phyloP scores from a whole-genome alignment of 2,797 vertebrate genomes.

The Tachyglossus aculeatus region DNA sequence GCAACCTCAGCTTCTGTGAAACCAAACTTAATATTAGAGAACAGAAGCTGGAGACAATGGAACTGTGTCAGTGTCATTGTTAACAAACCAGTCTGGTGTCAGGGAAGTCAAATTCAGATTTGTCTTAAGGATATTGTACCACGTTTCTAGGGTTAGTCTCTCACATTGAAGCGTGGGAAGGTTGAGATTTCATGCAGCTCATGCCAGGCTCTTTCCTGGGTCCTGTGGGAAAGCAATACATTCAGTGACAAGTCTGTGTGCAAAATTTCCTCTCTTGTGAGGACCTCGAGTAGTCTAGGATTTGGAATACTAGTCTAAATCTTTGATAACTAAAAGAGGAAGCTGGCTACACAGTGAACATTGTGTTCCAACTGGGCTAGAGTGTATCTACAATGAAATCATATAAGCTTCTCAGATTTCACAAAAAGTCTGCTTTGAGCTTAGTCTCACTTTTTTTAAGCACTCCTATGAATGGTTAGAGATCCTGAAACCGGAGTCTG shows the following conservation, averaged over 20 bases:
- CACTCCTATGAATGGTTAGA: too few relatives aligned
- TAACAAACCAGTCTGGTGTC: slow-evolving; percentile 6
- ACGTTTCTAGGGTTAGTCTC: neutral
- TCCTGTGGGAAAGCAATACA: neutral
- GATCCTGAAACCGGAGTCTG: too few relatives aligned
- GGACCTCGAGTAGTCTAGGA: neutral
- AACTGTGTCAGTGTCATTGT: slow-evolving; percentile 27
- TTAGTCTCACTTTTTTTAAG: neutral
- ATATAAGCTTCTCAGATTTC: slow-evolving; percentile 1
- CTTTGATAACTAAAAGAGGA: neutral
- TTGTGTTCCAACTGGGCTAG: neutral
- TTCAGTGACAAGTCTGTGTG: neutral
- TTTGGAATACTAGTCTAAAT: neutral
- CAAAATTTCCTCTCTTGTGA: neutral
- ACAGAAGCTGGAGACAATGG: slow-evolving; percentile 18
- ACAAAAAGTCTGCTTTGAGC: neutral
- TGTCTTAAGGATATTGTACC: slow-evolving; percentile 12
- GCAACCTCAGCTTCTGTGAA: slow-evolving; percentile 9
- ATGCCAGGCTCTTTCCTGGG: neutral
- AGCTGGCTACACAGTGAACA: neutral
- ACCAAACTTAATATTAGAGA: slow-evolving; percentile 23
- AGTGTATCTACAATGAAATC: slow-evolving; percentile 6
- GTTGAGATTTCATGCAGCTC: neutral
- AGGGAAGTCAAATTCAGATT: slow-evolving; percentile 36
- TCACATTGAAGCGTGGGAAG: slow-evolving; percentile 28